These are phyloP conservation scores for Tenualosa thibaudeaui DNA, from an alignment of 2,797 vertebrate species.

Conservation along the genomic window DNA sequence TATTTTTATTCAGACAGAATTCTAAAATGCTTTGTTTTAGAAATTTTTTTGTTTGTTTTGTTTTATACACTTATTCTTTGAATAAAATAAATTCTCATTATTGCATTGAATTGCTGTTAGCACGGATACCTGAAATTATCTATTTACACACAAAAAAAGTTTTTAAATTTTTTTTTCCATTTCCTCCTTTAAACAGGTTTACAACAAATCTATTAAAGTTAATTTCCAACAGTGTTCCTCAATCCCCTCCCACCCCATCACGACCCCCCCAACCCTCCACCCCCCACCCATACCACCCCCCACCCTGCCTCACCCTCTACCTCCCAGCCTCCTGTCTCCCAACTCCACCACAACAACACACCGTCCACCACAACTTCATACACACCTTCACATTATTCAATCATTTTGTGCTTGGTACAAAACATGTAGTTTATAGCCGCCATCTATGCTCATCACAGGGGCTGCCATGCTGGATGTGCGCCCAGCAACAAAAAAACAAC, in stretches of 20 bases:
- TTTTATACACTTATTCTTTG: constrained; percentile 68
- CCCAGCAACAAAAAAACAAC: background rate
- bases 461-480: background rate
- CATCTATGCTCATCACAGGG: constrained; percentile 42
- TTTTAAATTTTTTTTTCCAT: background rate
- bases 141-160: constrained; percentile 74
- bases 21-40: constrained; percentile 70
- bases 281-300: constrained; percentile 17
- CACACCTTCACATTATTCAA: constrained; percentile 57
- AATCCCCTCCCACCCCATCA: constrained; percentile 4
- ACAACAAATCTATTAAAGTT: constrained; percentile 68
- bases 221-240: constrained; percentile 55
- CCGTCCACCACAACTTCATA: constrained; percentile 54
- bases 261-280: constrained; percentile 18
- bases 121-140: constrained; percentile 69
- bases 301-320: constrained; percentile 2
- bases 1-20: constrained; percentile 79
- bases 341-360: background rate
- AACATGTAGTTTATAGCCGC: constrained; percentile 70
- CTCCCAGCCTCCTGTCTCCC: constrained; percentile 23
- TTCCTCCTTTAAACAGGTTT: constrained; percentile 36
- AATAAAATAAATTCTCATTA: constrained; percentile 76
- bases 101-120: constrained; percentile 67
- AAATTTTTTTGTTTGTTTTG: constrained; percentile 66
- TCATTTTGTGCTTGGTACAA: constrained; percentile 72